Percentiles rank a stretch among this genome's conserved stretches.
Evolutionary conservation across 2,113 vertebrate genomes (phyloP).

Genomic region (Megalops atlanticus): DNA sequence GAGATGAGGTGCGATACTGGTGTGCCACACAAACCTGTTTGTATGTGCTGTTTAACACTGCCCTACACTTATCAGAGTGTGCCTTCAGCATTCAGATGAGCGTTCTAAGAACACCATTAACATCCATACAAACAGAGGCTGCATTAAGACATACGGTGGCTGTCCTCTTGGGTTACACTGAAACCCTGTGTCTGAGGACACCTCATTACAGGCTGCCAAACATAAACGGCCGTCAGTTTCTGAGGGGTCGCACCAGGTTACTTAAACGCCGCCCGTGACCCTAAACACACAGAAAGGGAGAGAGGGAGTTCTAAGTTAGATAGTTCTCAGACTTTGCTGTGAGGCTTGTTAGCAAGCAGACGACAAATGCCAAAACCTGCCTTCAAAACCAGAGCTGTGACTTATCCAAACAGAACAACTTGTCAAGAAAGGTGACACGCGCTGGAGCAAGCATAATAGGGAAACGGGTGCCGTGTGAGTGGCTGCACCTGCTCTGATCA

Average conservation of each 20-base stretch:
- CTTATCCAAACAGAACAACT: neutral
- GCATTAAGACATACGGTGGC: neutral
- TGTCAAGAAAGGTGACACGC: no score
- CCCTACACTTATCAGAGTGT: neutral
- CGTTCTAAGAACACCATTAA: neutral
- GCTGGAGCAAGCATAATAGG: no score
- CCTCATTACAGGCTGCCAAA: conserved; percentile 11
- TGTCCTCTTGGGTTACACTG: neutral
- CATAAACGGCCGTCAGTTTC: conserved; percentile 6
- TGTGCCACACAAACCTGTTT: no score
- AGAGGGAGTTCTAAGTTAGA: neutral
- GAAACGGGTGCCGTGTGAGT: no score
- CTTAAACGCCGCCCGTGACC: neutral
- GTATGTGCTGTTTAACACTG: no score
- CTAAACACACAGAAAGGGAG: conserved; percentile 4
- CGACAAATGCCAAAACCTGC: conserved; percentile 1
- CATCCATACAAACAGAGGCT: neutral
- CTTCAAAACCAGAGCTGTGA: neutral
- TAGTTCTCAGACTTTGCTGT: neutral
- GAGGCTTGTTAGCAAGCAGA: conserved; percentile 20
- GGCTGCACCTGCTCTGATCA: no score
- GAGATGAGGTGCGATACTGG: no score
- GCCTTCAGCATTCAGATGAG: neutral
- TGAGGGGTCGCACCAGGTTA: neutral
- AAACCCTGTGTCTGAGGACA: neutral